These are phyloP conservation scores for Latrodectus geometricus DNA, from an alignment of 1,140 invertebrate genomes.

Conservation along the genomic window DNA sequence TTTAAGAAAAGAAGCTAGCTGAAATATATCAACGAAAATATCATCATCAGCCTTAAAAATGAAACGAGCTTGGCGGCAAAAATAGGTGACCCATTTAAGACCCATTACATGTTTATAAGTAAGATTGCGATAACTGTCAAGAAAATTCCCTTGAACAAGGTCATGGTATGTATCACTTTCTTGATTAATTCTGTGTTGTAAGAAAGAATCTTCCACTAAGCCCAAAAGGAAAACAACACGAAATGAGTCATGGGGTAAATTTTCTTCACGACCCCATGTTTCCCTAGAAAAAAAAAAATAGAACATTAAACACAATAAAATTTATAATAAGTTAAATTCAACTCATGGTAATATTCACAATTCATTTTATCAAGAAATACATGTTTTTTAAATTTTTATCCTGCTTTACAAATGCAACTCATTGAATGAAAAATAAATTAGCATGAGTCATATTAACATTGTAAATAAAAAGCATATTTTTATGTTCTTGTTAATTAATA, in stretches of 20 bases:
- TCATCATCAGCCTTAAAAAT: constrained; percentile 87
- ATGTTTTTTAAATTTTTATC: no score
- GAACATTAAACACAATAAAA: constrained; percentile 1
- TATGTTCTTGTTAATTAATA: no score
- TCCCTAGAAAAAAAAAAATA: constrained; percentile 67
- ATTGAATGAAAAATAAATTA: no score
- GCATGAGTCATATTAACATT: no score
- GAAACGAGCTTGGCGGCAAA: constrained; percentile 76
- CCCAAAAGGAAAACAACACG: constrained; percentile 78
- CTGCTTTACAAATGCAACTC: no score
- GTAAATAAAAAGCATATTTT: no score
- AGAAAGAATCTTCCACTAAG: constrained; percentile 67
- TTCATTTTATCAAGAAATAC: no score
- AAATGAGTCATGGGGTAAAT: constrained; percentile 66
- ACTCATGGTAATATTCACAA: no score
- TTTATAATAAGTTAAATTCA: not conserved
- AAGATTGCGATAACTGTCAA: constrained; percentile 84
- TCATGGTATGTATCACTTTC: constrained; percentile 67
- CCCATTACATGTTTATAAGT: constrained; percentile 91
- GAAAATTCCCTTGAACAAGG: constrained; percentile 75
- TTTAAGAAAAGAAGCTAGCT: constrained; percentile 75
- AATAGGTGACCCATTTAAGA: constrained; percentile 78
- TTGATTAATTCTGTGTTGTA: constrained; percentile 58
- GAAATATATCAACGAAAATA: constrained; percentile 80
- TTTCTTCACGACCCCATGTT: constrained; percentile 76